A percentile compares a stretch with the other conserved stretches of the same genome.
These are phyloP conservation scores for Nomada goodeniana DNA, from an alignment of 2,888 invertebrate genomes.

Conservation along the genomic window DNA sequence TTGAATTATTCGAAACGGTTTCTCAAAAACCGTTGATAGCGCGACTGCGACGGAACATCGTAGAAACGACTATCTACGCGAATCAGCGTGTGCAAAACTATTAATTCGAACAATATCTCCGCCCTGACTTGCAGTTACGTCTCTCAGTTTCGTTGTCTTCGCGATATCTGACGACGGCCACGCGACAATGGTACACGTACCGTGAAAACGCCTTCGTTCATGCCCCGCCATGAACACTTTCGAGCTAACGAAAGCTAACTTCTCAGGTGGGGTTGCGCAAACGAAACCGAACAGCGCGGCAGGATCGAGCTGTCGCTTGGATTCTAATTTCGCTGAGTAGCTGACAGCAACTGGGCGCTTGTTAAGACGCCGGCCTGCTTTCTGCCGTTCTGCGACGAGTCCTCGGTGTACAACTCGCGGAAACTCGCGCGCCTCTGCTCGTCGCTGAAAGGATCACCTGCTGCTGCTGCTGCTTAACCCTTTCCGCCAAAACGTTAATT, in stretches of 20 bases:
- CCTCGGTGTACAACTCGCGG: conserved; percentile 48
- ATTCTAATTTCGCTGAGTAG: conserved; percentile 68
- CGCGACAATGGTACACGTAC: conserved; percentile 6
- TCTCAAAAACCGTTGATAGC: neutral
- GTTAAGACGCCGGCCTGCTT: conserved; percentile 40
- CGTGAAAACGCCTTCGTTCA: neutral
- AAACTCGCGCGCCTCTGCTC: conserved; percentile 18
- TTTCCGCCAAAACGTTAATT: conserved; percentile 38
- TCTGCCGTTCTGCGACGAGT: neutral
- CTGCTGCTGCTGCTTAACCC: neutral
- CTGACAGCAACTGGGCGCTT: conserved; percentile 23
- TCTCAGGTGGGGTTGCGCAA: conserved; percentile 24
- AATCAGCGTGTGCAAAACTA: neutral
- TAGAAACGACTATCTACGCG: conserved; percentile 26
- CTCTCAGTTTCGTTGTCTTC: too few species aligned
- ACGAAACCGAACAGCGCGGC: conserved; percentile 28
- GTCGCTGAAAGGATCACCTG: conserved; percentile 40
- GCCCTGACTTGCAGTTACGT: too few species aligned
- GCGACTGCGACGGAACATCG: neutral
- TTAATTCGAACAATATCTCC: too few species aligned
- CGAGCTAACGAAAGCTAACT: conserved; percentile 51
- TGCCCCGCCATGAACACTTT: conserved; percentile 14
- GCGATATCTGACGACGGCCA: too few species aligned
- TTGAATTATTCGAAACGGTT: neutral
- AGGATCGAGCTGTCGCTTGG: conserved; percentile 45